Conservation (phyloP, 92 coral and sea anemone species). For the Montipora capitata region DNA sequence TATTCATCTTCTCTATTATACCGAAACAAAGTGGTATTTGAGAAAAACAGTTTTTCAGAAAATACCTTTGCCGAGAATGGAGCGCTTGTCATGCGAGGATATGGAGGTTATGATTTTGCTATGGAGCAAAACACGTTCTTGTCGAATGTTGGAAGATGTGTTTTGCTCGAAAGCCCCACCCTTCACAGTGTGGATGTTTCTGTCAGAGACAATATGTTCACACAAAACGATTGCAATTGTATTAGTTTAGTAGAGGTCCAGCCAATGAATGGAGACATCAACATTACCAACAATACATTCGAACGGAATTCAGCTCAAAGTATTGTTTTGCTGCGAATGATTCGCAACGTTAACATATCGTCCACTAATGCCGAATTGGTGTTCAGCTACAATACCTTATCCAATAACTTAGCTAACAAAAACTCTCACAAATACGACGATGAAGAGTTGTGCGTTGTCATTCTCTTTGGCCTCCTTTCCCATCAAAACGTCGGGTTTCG, state of each 20-base stretch:
- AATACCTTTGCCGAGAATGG: constrained; percentile 37
- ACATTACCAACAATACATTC: constrained; percentile 57
- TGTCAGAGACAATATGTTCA: constrained; percentile 52
- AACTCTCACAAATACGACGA: too few species aligned
- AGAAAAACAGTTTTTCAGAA: neutral
- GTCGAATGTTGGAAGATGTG: constrained; percentile 35
- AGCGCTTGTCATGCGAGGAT: constrained; percentile 6
- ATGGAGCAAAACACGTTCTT: constrained; percentile 41
- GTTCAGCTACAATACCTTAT: constrained; percentile 58
- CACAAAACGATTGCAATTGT: constrained; percentile 29
- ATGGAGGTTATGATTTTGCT: neutral
- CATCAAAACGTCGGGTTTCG: constrained; percentile 25
- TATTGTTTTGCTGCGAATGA: constrained; percentile 43
- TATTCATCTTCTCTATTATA: neutral
- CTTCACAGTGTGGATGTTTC: neutral
- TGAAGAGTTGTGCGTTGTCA: constrained; percentile 10
- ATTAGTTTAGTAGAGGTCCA: constrained; percentile 56
- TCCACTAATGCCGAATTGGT: neutral
- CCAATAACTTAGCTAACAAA: constrained; percentile 8
- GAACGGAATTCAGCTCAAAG: constrained; percentile 33
- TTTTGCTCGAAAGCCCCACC: constrained; percentile 36
- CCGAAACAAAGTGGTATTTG: neutral
- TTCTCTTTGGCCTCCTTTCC: constrained; percentile 48
- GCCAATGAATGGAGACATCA: constrained; percentile 20
- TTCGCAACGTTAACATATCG: constrained; percentile 1